phyloP scores from a whole-genome alignment of 2,888 invertebrate genomes.

The Xestia rhomboidea region DNA sequence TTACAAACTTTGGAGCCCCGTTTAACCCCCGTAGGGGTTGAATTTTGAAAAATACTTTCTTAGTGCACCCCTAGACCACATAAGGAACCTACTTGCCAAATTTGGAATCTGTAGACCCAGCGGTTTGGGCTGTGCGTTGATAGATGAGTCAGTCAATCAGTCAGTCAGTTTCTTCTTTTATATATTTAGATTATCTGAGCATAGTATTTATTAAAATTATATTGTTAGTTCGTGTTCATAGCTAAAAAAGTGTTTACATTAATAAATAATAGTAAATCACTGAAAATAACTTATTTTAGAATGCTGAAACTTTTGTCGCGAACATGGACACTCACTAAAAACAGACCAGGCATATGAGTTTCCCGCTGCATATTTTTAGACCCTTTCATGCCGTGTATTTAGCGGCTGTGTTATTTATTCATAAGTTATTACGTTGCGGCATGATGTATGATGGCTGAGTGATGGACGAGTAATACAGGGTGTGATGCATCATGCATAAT shows the following conservation, averaged over 20 bases:
- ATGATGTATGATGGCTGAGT: constrained; percentile 62
- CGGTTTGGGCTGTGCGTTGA: too few relatives aligned
- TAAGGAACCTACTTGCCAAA: too few relatives aligned
- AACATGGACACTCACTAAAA: constrained; percentile 27
- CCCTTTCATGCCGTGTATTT: constrained; percentile 47
- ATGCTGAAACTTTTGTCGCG: constrained; percentile 28
- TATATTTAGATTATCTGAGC: too few relatives aligned
- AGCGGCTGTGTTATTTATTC: constrained; percentile 59
- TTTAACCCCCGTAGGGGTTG: too few relatives aligned
- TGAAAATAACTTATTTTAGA: background rate
- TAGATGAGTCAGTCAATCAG: too few relatives aligned
- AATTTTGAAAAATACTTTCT: too few relatives aligned
- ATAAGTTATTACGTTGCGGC: constrained; percentile 61
- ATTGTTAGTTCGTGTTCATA: background rate
- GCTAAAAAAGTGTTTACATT: background rate
- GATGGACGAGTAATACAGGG: constrained; percentile 60
- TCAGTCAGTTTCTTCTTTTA: too few relatives aligned
- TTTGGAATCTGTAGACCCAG: too few relatives aligned
- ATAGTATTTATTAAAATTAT: background rate
- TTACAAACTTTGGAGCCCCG: too few relatives aligned
- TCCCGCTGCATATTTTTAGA: constrained; percentile 46
- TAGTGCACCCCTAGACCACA: too few relatives aligned
- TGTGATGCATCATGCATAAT: constrained; percentile 67
- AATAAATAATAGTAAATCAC: background rate
- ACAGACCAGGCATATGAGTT: constrained; percentile 38